Evolutionary conservation across 2,888 invertebrate genomes (phyloP), one percentile per base, ranked within the genome.

Genomic region (Heteropelma amictum): DNA sequence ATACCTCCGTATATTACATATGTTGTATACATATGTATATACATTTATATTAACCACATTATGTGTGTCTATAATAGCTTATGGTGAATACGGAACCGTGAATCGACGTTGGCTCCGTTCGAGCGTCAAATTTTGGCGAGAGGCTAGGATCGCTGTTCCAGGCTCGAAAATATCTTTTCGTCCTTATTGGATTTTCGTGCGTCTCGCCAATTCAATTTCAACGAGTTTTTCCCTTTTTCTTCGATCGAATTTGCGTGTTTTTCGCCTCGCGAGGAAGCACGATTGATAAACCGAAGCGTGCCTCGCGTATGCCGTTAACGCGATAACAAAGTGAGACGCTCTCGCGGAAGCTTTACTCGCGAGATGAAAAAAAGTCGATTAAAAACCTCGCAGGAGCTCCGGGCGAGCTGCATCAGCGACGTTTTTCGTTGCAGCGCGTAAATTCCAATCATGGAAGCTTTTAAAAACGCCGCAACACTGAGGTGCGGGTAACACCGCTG

Each of bases 81-180:
- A 28, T 28, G 51, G 45, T 58, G 58, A 58, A 60, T 49, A 74
- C 33, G 40, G 54, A 73, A 77, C 72, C 40, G 73, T 45, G 69
- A 63, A 76, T 77, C 76, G 69, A 79, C 73, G 64, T 79, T 79
- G 79, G 79, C 79, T 63, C 63, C 56, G 60, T 72, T 51, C 49
- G 60, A 54, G 54, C 23, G 19, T 38, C 28, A 49, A 74, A 74
- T 74, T 47, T 65, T 70, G 53, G 53, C 60, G 60, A 60, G 74
- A 56, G 23, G 12, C 19, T 17, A 33, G 12, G 6, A 47, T n/a
- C n/a, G n/a, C n/a, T 35, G 12, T 49, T 10, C 33, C 47, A 12
- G 1, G n/a, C 38, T 23, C 26, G 35, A 51, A 51, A 51, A 70
- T 51, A 42, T 49, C 5, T 49, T 14, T 49, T 26, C 14, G 26